Conservation (phyloP, 1,140 invertebrate genomes). For the Bilobella aurantiaca region DNA sequence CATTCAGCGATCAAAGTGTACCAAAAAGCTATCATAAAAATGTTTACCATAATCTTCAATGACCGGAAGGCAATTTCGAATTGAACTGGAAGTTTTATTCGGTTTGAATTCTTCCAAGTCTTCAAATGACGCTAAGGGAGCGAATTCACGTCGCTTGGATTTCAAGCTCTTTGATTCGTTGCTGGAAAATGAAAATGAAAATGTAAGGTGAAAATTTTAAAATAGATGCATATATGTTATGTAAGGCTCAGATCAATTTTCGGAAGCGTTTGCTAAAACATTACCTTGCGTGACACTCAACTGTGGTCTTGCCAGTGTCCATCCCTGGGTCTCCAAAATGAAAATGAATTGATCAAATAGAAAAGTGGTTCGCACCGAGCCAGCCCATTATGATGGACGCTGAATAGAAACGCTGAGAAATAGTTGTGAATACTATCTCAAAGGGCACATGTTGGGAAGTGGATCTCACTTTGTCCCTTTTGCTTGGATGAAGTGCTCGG, state of each 20-base stretch:
- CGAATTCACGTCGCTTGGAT: constrained; percentile 43
- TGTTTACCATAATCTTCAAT: not conserved
- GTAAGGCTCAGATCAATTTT: not conserved
- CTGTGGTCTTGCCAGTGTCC: no score
- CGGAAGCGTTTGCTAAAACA: no score
- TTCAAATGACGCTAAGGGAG: constrained; percentile 84
- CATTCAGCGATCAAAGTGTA: not conserved
- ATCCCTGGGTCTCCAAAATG: no score
- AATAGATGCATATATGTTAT: not conserved
- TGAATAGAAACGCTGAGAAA: no score
- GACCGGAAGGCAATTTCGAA: constrained; percentile 1
- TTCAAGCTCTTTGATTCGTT: constrained; percentile 58
- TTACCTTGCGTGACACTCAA: no score
- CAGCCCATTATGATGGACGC: no score
- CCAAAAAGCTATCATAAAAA: not conserved
- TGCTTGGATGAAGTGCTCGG: no score
- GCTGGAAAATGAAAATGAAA: constrained; percentile 29
- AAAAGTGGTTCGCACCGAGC: no score
- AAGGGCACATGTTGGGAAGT: no score
- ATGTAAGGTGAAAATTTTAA: not conserved
- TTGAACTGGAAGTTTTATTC: constrained; percentile 45
- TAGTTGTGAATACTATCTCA: no score
- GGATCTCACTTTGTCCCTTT: no score
- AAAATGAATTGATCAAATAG: no score
- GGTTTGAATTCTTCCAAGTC: constrained; percentile 58